phyloP scores from a whole-genome alignment of 2,113 vertebrate genomes.

The Halcyon malimbica region DNA sequence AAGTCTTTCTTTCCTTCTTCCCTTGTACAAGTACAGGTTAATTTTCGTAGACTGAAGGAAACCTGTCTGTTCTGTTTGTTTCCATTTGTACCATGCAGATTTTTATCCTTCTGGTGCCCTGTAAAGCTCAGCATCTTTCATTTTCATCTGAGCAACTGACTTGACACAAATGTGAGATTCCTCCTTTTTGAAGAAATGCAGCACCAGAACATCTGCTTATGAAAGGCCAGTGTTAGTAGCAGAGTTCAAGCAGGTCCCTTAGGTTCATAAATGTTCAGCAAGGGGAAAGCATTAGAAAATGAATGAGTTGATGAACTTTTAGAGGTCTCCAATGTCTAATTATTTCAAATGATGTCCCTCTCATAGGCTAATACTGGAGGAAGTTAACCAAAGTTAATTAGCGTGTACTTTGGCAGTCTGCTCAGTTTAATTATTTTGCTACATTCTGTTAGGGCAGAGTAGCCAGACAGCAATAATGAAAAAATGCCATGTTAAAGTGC shows the following conservation, averaged over 20 bases:
- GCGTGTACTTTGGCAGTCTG: constrained; percentile 9
- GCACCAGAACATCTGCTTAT: not conserved
- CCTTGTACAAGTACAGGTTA: not conserved
- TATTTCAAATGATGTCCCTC: not conserved
- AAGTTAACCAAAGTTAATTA: constrained; percentile 58
- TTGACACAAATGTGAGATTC: not conserved
- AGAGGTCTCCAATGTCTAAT: constrained; percentile 19
- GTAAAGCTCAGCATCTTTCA: not conserved
- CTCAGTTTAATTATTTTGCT: constrained; percentile 44
- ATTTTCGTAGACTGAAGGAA: not conserved
- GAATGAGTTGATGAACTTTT: not conserved
- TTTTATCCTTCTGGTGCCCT: not conserved
- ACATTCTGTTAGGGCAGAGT: not conserved
- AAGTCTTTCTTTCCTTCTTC: not conserved
- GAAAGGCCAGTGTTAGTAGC: not conserved
- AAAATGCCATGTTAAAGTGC: not conserved
- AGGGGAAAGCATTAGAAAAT: not conserved
- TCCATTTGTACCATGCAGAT: not conserved
- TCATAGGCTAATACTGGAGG: not conserved
- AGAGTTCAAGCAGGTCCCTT: not conserved
- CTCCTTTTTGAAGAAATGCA: not conserved
- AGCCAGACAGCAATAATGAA: not conserved
- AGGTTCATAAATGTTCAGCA: not conserved
- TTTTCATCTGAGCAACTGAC: not conserved
- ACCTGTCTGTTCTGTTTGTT: not conserved